These are phyloP conservation scores for Thaumetopoea pityocampa DNA, from an alignment of 1,140 invertebrate genomes.

Conservation along the genomic window DNA sequence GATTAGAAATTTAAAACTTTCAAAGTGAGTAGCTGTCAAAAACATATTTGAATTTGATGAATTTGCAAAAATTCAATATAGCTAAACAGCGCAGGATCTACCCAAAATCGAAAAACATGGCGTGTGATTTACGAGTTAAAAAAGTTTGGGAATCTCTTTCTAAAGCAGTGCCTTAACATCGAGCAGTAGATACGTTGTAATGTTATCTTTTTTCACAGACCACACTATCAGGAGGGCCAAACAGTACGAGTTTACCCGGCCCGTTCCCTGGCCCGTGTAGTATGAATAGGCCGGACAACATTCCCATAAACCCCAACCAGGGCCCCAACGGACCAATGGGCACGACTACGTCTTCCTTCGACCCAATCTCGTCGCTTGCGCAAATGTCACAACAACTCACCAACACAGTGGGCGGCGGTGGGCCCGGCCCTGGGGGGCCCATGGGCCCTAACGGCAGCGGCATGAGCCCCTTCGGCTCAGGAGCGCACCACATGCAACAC, in stretches of 20 bases:
- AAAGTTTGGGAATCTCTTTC: too few relatives aligned
- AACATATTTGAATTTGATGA: too few relatives aligned
- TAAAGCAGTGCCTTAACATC: too few relatives aligned
- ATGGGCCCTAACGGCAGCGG: conserved; percentile 74
- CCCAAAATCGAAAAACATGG: too few relatives aligned
- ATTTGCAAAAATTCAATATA: too few relatives aligned
- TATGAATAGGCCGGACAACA: conserved; percentile 83
- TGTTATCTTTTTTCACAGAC: conserved; percentile 35
- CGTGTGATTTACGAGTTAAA: too few relatives aligned
- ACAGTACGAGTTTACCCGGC: conserved; percentile 57
- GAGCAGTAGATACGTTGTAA: too few relatives aligned
- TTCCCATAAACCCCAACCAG: conserved; percentile 88
- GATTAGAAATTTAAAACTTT: too few relatives aligned
- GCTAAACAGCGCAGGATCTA: too few relatives aligned
- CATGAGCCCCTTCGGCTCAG: conserved; percentile 77
- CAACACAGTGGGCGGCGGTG: conserved; percentile 77
- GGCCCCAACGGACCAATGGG: conserved; percentile 61
- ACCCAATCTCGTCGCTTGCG: conserved; percentile 94
- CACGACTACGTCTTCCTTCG: conserved; percentile 83
- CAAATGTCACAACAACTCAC: conserved; percentile 96
- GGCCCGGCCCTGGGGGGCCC: conserved; percentile 75
- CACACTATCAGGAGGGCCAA: conserved; percentile 60
- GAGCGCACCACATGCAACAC: conserved; percentile 64
- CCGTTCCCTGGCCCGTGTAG: conserved; percentile 60
- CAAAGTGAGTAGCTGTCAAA: too few relatives aligned